Conservation (phyloP, 2,797 vertebrate genomes). For the Eulemur albifrons region DNA sequence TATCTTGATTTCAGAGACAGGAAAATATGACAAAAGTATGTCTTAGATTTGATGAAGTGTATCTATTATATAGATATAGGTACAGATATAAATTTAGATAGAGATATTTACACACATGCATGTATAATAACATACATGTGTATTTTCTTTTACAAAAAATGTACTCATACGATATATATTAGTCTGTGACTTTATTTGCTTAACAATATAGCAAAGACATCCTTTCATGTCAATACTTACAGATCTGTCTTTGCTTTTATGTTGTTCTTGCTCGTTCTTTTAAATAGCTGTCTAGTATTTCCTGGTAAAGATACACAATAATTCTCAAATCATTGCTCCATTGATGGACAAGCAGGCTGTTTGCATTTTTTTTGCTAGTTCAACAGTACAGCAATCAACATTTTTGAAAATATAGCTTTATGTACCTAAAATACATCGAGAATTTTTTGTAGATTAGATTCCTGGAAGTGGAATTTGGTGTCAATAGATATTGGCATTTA, state of each 20-base stretch:
- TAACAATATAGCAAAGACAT: not conserved
- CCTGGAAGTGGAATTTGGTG: not conserved
- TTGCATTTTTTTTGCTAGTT: not conserved
- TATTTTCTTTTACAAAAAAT: not conserved
- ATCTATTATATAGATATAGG: not conserved
- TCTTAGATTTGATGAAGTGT: not conserved
- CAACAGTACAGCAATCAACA: not conserved
- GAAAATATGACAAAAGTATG: not conserved
- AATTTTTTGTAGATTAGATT: not conserved
- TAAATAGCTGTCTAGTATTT: not conserved
- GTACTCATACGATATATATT: not conserved
- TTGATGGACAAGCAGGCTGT: not conserved
- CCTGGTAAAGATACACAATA: not conserved
- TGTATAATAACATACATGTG: not conserved
- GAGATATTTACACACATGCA: not conserved
- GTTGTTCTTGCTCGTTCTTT: not conserved
- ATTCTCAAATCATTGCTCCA: not conserved
- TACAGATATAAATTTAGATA: not conserved
- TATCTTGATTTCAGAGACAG: not conserved
- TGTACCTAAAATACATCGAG: not conserved
- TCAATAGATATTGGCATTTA: not conserved
- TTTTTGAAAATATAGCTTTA: not conserved
- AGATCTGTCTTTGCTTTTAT: not conserved
- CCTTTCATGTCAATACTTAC: not conserved
- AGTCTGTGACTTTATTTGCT: not conserved